A percentile compares a stretch with the other conserved stretches of the same genome.
Conservation (phyloP, 2,113 vertebrate genomes). For the Zosterops pallidus region DNA sequence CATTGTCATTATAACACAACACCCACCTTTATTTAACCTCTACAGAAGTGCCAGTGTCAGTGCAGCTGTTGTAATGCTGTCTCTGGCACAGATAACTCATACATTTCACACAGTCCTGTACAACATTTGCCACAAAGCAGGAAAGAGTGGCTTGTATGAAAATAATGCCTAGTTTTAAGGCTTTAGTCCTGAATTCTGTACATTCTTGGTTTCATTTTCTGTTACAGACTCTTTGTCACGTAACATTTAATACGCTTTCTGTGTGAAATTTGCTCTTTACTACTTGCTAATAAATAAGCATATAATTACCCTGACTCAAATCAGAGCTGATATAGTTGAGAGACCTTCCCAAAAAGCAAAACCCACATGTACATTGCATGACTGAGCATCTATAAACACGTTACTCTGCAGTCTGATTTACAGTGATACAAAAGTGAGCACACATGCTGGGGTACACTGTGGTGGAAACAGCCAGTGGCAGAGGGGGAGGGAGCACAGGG, state of each 20-base stretch:
- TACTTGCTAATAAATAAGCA: conserved; percentile 16
- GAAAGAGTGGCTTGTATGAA: not conserved
- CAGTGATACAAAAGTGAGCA: not conserved
- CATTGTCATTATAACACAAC: not conserved
- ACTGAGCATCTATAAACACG: not conserved
- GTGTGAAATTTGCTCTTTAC: not conserved
- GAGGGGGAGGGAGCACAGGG: not conserved
- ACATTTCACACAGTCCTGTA: not conserved
- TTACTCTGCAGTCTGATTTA: not conserved
- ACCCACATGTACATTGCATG: not conserved
- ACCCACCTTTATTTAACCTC: not conserved
- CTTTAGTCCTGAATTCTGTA: not conserved
- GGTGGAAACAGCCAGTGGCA: accelerated
- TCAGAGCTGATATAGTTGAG: not conserved
- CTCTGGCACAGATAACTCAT: not conserved
- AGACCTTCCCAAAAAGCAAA: not conserved
- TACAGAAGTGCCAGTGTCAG: not conserved
- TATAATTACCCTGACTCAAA: not conserved
- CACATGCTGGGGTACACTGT: accelerated
- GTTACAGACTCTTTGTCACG: not conserved
- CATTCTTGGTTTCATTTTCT: not conserved
- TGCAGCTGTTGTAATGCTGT: not conserved
- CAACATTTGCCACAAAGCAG: not conserved
- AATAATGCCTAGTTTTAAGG: not conserved
- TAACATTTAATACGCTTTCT: not conserved